Conservation (phyloP, 2,888 invertebrate species). For the Artemia sp. region DNA sequence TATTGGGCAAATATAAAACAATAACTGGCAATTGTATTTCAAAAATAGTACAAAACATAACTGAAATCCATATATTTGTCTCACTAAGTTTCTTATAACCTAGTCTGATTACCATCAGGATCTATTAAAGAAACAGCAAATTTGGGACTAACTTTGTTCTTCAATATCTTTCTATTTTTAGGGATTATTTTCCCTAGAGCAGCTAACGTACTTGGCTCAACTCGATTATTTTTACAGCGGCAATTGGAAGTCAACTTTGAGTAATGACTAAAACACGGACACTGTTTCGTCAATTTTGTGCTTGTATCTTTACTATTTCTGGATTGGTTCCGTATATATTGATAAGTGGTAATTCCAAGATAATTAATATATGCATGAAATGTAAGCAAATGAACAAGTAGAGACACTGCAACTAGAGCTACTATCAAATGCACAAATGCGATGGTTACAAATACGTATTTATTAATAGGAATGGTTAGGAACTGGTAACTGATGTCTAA, state of each 20-base stretch:
- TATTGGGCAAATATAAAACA: too few species aligned
- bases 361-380: constrained; percentile 73
- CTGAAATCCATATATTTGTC: too few species aligned
- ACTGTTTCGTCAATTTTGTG: constrained; percentile 16
- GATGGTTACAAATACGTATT: constrained; percentile 54
- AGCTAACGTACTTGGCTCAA: too few species aligned
- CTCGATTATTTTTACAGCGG: too few species aligned
- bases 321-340: constrained; percentile 46
- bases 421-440: constrained; percentile 44
- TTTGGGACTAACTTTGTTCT: constrained; percentile 16
- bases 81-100: too few species aligned
- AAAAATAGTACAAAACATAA: too few species aligned
- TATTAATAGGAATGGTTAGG: constrained; percentile 32
- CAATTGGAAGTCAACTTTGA: background rate
- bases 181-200: background rate
- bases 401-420: constrained; percentile 54
- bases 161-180: background rate
- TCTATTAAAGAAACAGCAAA: too few species aligned
- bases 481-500: constrained; percentile 21
- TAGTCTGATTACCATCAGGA: too few species aligned
- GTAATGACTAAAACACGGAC: constrained; percentile 17
- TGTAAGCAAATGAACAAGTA: constrained; percentile 64
- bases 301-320: constrained; percentile 16
- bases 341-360: constrained; percentile 71
- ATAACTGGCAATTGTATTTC: too few species aligned